phyloP scores from a whole-genome alignment of 2,113 vertebrate genomes.

The Pomatostomus ruficeps region DNA sequence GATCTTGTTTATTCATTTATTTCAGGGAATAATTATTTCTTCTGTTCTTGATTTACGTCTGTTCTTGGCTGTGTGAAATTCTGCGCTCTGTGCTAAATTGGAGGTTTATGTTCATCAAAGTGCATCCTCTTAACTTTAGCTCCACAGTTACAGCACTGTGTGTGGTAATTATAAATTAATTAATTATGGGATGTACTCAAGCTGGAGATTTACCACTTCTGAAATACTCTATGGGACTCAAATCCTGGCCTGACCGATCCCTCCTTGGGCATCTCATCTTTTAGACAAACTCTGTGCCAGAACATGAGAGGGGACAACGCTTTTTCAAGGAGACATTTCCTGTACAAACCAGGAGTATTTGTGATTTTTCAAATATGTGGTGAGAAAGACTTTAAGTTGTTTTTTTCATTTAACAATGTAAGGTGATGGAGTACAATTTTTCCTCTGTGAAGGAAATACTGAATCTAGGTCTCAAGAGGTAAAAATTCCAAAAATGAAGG shows the following conservation, averaged over 20 bases:
- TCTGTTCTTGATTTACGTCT: not conserved
- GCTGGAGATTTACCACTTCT: not conserved
- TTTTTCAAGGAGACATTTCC: not conserved
- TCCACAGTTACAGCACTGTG: not conserved
- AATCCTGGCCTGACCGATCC: not conserved
- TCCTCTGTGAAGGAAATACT: not conserved
- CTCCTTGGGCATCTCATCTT: not conserved
- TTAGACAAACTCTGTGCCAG: not conserved
- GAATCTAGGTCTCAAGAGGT: not conserved
- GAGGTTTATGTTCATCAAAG: not conserved
- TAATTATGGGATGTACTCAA: not conserved
- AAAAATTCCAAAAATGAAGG: not conserved
- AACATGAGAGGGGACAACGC: not conserved
- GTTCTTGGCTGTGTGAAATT: not conserved
- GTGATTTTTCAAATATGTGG: not conserved
- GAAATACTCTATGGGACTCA: not conserved
- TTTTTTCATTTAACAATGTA: not conserved
- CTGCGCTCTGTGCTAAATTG: not conserved
- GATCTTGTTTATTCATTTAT: not conserved
- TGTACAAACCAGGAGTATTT: not conserved
- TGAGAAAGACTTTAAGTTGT: not conserved
- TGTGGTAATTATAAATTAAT: not conserved
- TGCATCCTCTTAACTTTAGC: not conserved
- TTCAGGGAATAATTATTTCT: not conserved
- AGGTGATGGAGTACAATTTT: not conserved